Conservation (phyloP, 2,888 invertebrate genomes). For the Ormyrus labotus region DNA sequence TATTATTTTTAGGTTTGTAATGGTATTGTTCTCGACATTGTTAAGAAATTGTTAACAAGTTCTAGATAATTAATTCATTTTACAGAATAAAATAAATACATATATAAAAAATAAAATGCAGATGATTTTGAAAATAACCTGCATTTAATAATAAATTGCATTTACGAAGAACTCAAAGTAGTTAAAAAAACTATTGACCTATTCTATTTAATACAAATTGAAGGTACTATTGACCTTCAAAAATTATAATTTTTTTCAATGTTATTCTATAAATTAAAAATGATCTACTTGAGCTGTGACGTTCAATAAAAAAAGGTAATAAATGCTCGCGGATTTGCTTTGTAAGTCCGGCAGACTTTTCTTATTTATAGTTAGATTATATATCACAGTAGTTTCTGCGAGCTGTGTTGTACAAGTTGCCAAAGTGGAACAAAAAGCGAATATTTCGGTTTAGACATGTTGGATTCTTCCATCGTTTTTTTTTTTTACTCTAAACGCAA, state of each 20-base stretch:
- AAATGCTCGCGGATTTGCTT: not conserved
- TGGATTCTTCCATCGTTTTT: too few relatives aligned
- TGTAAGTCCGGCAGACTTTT: slow-evolving; percentile 4
- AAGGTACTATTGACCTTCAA: not conserved
- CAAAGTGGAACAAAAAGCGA: not conserved
- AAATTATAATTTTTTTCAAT: not conserved
- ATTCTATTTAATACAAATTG: not conserved
- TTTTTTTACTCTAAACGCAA: too few relatives aligned
- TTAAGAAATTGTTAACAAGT: too few relatives aligned
- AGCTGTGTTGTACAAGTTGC: not conserved
- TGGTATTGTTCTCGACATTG: too few relatives aligned
- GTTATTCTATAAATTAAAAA: not conserved
- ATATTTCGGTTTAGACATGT: not conserved
- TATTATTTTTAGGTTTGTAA: too few relatives aligned
- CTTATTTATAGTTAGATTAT: slow-evolving; percentile 9
- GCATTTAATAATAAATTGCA: too few relatives aligned
- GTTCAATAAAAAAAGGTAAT: not conserved
- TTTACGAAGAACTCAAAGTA: too few relatives aligned
- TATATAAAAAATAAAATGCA: too few relatives aligned
- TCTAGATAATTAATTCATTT: too few relatives aligned
- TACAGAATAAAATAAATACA: too few relatives aligned
- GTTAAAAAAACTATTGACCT: too few relatives aligned
- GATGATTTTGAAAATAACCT: too few relatives aligned
- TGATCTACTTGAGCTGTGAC: not conserved
- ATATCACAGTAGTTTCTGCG: slow-evolving; percentile 28